Evolutionary conservation across 2,888 invertebrate genomes (phyloP).

Genomic region (Muschampia plurimacula): DNA sequence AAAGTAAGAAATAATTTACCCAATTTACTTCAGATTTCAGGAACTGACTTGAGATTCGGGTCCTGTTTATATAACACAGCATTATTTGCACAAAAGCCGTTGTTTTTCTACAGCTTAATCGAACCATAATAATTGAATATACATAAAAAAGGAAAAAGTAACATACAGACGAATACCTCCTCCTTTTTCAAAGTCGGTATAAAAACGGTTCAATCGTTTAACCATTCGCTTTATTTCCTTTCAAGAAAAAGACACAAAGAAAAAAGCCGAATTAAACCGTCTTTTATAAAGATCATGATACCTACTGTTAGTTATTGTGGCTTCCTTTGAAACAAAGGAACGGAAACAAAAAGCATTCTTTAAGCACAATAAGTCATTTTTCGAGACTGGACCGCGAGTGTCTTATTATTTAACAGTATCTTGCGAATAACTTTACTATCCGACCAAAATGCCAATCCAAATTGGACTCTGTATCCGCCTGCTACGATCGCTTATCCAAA

Average conservation of each 20-base stretch:
- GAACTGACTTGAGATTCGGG: too few species aligned
- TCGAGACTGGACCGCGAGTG: constrained; percentile 37
- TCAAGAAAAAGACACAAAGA: background rate
- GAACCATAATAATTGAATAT: too few species aligned
- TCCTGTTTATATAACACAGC: too few species aligned
- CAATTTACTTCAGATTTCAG: too few species aligned
- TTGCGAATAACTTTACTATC: constrained; percentile 30
- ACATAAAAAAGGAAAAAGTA: too few species aligned
- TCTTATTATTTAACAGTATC: constrained; percentile 38
- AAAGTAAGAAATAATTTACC: too few species aligned
- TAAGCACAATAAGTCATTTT: constrained; percentile 40
- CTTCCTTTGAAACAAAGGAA: constrained; percentile 35
- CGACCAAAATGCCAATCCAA: background rate
- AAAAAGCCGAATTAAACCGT: constrained; percentile 15
- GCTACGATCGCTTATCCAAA: constrained; percentile 10
- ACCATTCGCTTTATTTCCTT: background rate
- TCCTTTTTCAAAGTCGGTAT: too few species aligned
- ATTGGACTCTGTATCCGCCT: background rate
- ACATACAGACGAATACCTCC: too few species aligned
- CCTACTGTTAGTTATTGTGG: constrained; percentile 15
- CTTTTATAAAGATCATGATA: constrained; percentile 28
- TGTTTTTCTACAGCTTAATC: too few species aligned
- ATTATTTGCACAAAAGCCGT: too few species aligned
- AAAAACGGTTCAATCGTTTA: background rate
- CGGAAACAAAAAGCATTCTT: constrained; percentile 38